Conservation (phyloP, 1,140 invertebrate species). For the Drosophila kepulauana region DNA sequence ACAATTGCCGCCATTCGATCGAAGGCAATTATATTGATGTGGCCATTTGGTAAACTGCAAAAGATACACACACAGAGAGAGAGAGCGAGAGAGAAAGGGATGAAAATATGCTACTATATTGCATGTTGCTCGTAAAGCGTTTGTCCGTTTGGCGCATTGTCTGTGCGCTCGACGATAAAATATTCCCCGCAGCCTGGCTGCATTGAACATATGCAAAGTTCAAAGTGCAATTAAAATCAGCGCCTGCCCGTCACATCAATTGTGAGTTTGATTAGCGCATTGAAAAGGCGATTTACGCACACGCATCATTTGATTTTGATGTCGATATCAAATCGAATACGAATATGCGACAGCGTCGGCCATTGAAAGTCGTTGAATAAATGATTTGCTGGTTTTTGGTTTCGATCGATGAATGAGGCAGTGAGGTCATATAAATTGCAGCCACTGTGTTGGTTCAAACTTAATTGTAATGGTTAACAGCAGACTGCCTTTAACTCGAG, state of each 20-base stretch:
- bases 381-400: constrained; percentile 9
- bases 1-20: constrained; percentile 84
- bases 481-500: background rate
- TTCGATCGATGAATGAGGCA: background rate
- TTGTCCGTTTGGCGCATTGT: constrained; percentile 19
- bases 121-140: background rate
- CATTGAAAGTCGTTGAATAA: constrained; percentile 17
- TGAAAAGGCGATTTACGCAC: constrained; percentile 30
- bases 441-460: background rate
- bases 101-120: background rate
- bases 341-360: background rate
- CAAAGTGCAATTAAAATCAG: constrained; percentile 47
- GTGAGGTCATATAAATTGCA: constrained; percentile 2
- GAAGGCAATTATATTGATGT: constrained; percentile 84
- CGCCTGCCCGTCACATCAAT: constrained; percentile 24
- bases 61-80: no score
- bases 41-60: constrained; percentile 82
- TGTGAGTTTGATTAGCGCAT: constrained; percentile 38
- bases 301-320: constrained; percentile 32
- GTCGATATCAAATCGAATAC: background rate
- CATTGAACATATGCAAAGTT: constrained; percentile 28
- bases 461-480: background rate
- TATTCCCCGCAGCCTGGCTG: constrained; percentile 15
- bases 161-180: constrained; percentile 19
- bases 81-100: background rate